Percentiles rank a stretch among this genome's conserved stretches.
Evolutionary conservation across 1,140 invertebrate genomes (phyloP).

Genomic region (Plectus sambesii): DNA sequence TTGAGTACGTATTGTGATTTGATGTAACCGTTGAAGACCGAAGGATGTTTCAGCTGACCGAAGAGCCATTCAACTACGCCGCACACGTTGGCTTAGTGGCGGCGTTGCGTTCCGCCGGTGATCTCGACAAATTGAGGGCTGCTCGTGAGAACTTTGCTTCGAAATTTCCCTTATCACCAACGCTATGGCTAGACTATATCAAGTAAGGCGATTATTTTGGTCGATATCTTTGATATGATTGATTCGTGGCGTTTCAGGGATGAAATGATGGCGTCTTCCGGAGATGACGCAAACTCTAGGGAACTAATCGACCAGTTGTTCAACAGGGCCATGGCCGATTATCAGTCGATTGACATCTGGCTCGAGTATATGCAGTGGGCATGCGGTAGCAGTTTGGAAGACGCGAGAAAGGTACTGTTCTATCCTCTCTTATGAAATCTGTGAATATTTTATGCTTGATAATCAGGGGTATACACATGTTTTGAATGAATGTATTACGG

Average conservation of each 20-base stretch:
- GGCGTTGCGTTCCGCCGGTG: not conserved
- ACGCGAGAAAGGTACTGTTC: no score
- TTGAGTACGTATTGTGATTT: not conserved
- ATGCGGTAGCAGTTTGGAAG: no score
- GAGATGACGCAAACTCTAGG: not conserved
- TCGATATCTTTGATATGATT: constrained; percentile 3
- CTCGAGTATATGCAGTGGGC: not conserved
- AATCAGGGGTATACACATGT: no score
- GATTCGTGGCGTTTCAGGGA: constrained; percentile 11
- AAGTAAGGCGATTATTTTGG: no score
- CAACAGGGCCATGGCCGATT: constrained; percentile 12
- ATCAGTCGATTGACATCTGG: constrained; percentile 3
- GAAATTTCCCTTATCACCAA: constrained; percentile 10
- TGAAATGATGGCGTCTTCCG: no score
- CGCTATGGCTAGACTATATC: constrained; percentile 13
- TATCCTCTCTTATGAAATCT: no score
- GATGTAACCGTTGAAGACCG: no score
- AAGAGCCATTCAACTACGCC: constrained; percentile 3
- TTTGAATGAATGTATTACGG: no score
- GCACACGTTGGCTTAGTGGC: not conserved
- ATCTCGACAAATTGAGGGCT: not conserved
- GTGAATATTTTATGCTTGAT: no score
- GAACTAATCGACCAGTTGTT: constrained; percentile 9
- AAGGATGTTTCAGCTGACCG: constrained; percentile 1
- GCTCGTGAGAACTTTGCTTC: constrained; percentile 6